Base-by-base conservation (phyloP, 2,888 invertebrate genomes). In the Dryomyza anilis region DNA sequence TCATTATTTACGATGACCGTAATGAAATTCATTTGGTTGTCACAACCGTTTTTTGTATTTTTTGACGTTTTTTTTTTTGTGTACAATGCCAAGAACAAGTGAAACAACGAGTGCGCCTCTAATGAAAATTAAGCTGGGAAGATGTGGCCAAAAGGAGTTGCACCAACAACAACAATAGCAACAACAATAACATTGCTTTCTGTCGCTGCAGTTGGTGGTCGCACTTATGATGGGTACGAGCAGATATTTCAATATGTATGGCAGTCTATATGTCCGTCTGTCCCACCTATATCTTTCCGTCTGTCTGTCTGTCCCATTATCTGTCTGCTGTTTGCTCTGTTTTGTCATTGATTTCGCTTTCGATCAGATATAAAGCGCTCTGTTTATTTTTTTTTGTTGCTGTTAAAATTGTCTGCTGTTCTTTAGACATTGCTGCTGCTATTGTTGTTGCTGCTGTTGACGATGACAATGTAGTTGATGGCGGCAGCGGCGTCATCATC, bases 291-390 rank as follows among this genome's bases (percentile, higher is more conserved):
- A 19, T 43, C 23, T 8, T 12, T 58, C 58, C 25, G n/a, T n/a
- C n/a, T 25, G 56, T 56, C 56, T 33, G 39, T 19, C 56, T 23
- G 56, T 56, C 16, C 43, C 43, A 8, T 12, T 58, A 43, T 19
- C 23, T 23, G 25, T 19, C 48, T 50, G 21, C 7, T 21, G 25
- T n/a, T n/a, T 50, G 48, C 48, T 50, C 48, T n/a, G n/a, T 21
- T 45, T 43, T 58, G 58, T 39, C 58, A 58, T 45, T 58, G 58
- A 58, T 58, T 58, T 45, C 43, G 45, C 33, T 23, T 45, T 45
- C 58, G 58, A 58, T 58, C 58, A 58, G 58, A 58, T 58, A 55
- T 43, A 45, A 29, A 33, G n/a, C 6, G 19, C 30, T 12, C 14
- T 36, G 21, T 55, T 55, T 30, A 16, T 6, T 4, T 14, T 14